Evolutionary conservation across 2,797 vertebrate genomes (phyloP).

Genomic region (Poecilia gillii): DNA sequence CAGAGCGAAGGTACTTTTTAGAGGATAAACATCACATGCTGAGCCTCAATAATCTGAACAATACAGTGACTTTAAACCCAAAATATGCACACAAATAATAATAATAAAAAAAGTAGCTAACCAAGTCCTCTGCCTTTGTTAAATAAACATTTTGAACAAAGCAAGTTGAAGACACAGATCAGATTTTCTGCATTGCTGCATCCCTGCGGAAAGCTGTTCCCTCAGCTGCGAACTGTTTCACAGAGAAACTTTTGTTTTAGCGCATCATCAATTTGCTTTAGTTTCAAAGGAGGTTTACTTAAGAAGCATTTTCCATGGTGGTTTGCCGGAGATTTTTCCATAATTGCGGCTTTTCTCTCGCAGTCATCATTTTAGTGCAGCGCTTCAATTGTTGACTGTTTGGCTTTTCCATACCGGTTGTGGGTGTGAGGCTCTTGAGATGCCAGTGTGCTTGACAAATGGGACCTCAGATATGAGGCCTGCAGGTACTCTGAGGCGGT

Average conservation of each 20-base stretch:
- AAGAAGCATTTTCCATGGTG: constrained; percentile 47
- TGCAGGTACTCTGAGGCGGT: constrained; percentile 54
- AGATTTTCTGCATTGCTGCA: constrained; percentile 18
- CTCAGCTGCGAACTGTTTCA: not conserved
- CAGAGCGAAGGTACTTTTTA: constrained; percentile 35
- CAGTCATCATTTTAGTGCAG: constrained; percentile 48
- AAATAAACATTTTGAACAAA: constrained; percentile 41
- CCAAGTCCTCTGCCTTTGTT: constrained; percentile 44
- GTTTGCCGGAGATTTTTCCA: constrained; percentile 46
- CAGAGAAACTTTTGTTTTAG: not conserved
- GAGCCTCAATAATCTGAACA: constrained; percentile 39
- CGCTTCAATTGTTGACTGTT: constrained; percentile 51
- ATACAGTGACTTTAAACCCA: constrained; percentile 31
- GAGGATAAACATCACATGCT: constrained; percentile 30
- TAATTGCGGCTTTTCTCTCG: constrained; percentile 35
- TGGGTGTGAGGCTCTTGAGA: constrained; percentile 17
- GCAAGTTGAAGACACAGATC: constrained; percentile 41
- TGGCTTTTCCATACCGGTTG: constrained; percentile 58
- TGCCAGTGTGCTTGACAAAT: constrained; percentile 50
- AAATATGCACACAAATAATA: constrained; percentile 37
- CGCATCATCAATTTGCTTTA: constrained; percentile 17
- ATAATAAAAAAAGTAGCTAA: constrained; percentile 23
- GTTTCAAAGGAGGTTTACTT: constrained; percentile 33
- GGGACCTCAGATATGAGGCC: constrained; percentile 64
- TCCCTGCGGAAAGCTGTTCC: constrained; percentile 42